Evolutionary conservation across 2,113 vertebrate species (phyloP).

Genomic region (Cheirogaleus medius): DNA sequence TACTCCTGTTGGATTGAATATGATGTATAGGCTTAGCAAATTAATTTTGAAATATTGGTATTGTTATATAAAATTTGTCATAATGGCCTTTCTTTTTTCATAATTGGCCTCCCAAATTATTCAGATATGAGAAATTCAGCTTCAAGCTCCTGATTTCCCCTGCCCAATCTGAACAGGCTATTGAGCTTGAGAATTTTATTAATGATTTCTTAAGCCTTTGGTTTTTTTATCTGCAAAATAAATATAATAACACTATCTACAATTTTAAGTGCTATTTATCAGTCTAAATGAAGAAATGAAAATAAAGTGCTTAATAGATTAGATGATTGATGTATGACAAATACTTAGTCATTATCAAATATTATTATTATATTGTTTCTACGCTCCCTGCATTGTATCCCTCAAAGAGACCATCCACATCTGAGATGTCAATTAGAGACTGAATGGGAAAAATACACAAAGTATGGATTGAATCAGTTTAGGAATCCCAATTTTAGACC

Average conservation of each 20-base stretch:
- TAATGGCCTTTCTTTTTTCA: background rate
- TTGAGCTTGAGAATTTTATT: background rate
- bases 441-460: background rate
- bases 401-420: background rate
- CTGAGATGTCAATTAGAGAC: background rate
- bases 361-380: background rate
- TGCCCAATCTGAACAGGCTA: background rate
- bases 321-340: background rate
- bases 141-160: background rate
- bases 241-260: background rate
- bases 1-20: background rate
- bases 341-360: background rate
- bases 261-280: background rate
- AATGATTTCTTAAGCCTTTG: background rate
- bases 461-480: background rate
- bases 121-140: background rate
- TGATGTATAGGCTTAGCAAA: background rate
- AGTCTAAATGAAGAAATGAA: background rate
- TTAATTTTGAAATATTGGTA: background rate
- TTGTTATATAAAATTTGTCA: background rate
- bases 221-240: background rate
- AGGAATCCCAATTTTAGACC: background rate
- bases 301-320: background rate
- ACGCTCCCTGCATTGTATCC: background rate
- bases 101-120: background rate